These are phyloP conservation scores for Phasianus colchicus DNA, from an alignment of 2,113 vertebrate species.

Conservation along the genomic window DNA sequence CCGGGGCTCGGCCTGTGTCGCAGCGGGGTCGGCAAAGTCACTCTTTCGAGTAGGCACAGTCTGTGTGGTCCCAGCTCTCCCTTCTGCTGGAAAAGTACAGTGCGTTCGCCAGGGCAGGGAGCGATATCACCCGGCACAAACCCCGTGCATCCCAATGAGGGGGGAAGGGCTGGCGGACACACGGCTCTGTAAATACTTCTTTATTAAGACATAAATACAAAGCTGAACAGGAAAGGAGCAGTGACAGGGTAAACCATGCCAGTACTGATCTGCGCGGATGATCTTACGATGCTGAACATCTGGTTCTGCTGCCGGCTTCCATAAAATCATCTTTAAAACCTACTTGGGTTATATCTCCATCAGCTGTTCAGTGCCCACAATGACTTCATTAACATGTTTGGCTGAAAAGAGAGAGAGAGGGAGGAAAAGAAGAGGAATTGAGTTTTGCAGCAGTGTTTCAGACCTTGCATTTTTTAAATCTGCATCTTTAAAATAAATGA, in stretches of 20 bases:
- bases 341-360: slow-evolving; percentile 92
- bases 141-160: slow-evolving; percentile 60
- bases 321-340: slow-evolving; percentile 67
- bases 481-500: slow-evolving; percentile 51
- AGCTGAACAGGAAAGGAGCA: slow-evolving; percentile 62
- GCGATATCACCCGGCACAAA: slow-evolving; percentile 32
- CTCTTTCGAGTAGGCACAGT: slow-evolving; percentile 56
- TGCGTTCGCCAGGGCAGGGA: slow-evolving; percentile 48
- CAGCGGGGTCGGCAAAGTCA: slow-evolving; percentile 56
- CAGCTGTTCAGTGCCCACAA: slow-evolving; percentile 95
- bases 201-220: slow-evolving; percentile 85
- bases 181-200: slow-evolving; percentile 61
- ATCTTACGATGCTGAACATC: slow-evolving; percentile 51
- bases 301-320: slow-evolving; percentile 67
- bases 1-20: not conserved
- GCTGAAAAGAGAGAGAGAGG: slow-evolving; percentile 82
- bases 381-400: slow-evolving; percentile 95
- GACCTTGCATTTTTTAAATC: slow-evolving; percentile 24
- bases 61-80: slow-evolving; percentile 47
- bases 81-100: slow-evolving; percentile 65
- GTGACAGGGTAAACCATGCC: slow-evolving; percentile 25
- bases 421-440: slow-evolving; percentile 55
- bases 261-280: slow-evolving; percentile 49
- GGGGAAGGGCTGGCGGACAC: slow-evolving; percentile 50
- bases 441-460: slow-evolving; percentile 29